Conservation (phyloP, 1,140 invertebrate genomes). For the Laupala kohalensis region DNA sequence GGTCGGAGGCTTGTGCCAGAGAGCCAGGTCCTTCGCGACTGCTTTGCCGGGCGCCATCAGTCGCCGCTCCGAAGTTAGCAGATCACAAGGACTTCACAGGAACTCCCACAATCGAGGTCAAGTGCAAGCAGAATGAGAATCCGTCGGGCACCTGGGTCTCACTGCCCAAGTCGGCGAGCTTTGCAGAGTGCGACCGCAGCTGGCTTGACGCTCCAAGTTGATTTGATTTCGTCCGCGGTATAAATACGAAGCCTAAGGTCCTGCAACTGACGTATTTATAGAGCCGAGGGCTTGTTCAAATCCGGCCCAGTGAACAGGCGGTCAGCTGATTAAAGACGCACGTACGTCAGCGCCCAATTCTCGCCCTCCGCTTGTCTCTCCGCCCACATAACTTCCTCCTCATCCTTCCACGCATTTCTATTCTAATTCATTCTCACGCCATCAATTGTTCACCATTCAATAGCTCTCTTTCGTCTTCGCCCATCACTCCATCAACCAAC, state of each 20-base stretch:
- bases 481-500: too few relatives aligned
- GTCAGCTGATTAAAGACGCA: background rate
- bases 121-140: too few relatives aligned
- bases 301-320: background rate
- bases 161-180: background rate
- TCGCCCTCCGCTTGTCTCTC: too few relatives aligned
- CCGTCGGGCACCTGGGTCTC: background rate
- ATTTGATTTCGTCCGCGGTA: background rate
- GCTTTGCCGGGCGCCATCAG: background rate
- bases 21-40: background rate
- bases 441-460: too few relatives aligned
- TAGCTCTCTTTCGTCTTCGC: too few relatives aligned
- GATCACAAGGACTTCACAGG: too few relatives aligned
- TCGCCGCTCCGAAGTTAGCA: too few relatives aligned
- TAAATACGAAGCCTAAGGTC: background rate
- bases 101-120: too few relatives aligned
- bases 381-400: too few relatives aligned
- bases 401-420: too few relatives aligned
- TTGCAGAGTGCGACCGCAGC: background rate
- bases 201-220: background rate
- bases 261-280: background rate
- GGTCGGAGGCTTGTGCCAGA: conserved; percentile 42
- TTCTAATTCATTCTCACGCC: too few relatives aligned
- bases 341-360: too few relatives aligned
- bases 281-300: background rate